Percentiles rank a stretch among this genome's conserved stretches.
Conservation (phyloP, 1,140 invertebrate genomes). For the Drosophila littoralis region DNA sequence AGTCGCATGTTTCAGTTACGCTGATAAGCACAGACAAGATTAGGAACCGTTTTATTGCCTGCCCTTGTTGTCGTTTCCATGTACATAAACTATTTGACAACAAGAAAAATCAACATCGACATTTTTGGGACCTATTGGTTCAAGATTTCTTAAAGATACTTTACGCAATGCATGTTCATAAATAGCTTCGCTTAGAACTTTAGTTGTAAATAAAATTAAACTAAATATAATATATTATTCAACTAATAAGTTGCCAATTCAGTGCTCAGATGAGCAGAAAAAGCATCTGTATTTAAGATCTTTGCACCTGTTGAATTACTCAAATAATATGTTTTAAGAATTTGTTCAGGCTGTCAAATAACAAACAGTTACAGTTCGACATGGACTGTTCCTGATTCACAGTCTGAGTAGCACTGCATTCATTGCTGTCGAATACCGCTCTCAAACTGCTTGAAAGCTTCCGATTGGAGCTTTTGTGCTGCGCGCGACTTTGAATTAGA, state of each 20-base stretch:
- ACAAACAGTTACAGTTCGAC: conserved; percentile 13
- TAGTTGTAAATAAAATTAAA: too few relatives aligned
- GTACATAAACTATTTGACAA: not conserved
- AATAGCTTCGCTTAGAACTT: not conserved
- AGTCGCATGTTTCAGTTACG: not conserved
- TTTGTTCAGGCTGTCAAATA: not conserved
- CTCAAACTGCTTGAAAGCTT: conserved; percentile 24
- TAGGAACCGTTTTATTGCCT: not conserved
- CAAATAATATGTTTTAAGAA: not conserved
- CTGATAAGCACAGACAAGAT: conserved; percentile 13
- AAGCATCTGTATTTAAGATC: not conserved
- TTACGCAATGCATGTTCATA: not conserved
- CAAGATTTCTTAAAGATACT: not conserved
- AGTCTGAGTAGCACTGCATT: conserved; percentile 17
- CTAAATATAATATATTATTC: too few relatives aligned
- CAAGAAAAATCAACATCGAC: conserved; percentile 9
- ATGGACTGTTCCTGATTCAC: not conserved
- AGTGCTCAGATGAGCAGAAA: too few relatives aligned
- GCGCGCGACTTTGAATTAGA: conserved; percentile 3
- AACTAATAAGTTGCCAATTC: too few relatives aligned
- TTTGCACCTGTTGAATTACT: not conserved
- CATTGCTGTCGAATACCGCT: not conserved
- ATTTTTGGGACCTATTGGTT: not conserved
- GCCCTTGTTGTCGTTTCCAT: conserved; percentile 1
- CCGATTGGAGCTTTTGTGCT: conserved; percentile 7